Base-by-base conservation (phyloP, 2,113 vertebrate genomes). In the Sebastes schlegelii region DNA sequence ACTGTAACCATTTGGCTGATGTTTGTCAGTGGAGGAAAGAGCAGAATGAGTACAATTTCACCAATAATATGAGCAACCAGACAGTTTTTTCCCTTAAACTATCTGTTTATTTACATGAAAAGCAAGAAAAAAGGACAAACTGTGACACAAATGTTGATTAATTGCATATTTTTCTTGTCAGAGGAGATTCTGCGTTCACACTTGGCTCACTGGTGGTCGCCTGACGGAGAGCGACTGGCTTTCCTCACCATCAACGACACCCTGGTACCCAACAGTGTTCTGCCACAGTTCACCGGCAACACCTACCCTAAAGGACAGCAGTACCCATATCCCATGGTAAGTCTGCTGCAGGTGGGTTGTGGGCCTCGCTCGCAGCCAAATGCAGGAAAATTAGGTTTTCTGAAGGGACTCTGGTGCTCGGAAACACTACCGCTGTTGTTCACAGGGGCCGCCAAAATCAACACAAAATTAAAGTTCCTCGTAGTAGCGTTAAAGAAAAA, bases 151-250 rank as follows among this genome's bases (percentile, higher is more conserved):
- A 10, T 49, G 23, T 17, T 11, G 4, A 23, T 48, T 21, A 96
- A 21, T 23, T 26, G 19, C 34, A 1, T 58, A 1, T 70, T 46
- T 74, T 40, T 61, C 67, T 57, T 2, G 92, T 86, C 95, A 99
- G 98, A 99, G 93, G 97, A 98, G 83, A 87, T 99, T 49, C 96
- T 99, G 74, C 94, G 90, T 54, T 97, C 96, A 51, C 96, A 98
- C 7, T 13, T 97, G 82, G 95, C 97, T 73, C 97, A 98, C 92
- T 99, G 98, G 98, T 99, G 97, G 97, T 99, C 98, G 45, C 98
- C 97, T 19, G 97, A 98, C 0, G 97, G 97, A 87, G 97, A 97
- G 79, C 95, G 96, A 8, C 88, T 99, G 90, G 98, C 98, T 0
- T 99, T 97, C 91, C 94, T 99, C 86, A 97, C 95, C 92, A 96